Base-by-base conservation (phyloP, 2,113 vertebrate genomes). In the Phrynosoma blainvillii region DNA sequence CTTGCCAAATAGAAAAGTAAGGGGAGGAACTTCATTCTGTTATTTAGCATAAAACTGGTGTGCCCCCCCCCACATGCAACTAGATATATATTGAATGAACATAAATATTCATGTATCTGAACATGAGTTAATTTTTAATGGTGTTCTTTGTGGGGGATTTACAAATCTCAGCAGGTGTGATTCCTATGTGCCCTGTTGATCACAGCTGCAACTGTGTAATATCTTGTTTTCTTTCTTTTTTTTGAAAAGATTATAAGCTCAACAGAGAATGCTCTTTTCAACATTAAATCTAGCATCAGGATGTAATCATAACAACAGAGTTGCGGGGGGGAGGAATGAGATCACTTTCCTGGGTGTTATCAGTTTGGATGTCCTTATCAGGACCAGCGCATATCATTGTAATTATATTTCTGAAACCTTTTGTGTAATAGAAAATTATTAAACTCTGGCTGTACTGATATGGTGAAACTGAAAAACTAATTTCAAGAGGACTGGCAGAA, bases 341-440 rank as follows among this genome's bases (percentile, higher is more conserved):
- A 40, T 84, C 21, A 36, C 25, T 30, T 92, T 92, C 36, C 82
- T 62, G 91, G 81, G 84, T 87, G 89, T 30, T 89, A 85, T 18
- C n/a, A 0, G 79, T 90, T 84, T 62, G 76, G 81, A 92, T 81
- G 30, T 36, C 36, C 87, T 93, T 94, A 91, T 92, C 89, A 89
- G 88, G 66, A 66, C 88, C 86, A 90, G 56, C 73, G 75, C 54
- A 76, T 93, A 92, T 80, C 52, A 5, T 92, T 89, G 32, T 90
- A 90, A 93, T 93, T 93, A 90, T 59, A 91, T 87, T 95, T 94
- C 30, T 52, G 89, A 94, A 94, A 84, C 9, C n/a, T 89, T 93
- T 91, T 56, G 68, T 62, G n/a, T 79, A 66, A 20, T 8, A 92
- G 83, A 91, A 93, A 93, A 89, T 89, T 90, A 86, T 93, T 94